These are phyloP conservation scores for Atherix ibis DNA, from an alignment of 2,888 invertebrate species.

Conservation along the genomic window DNA sequence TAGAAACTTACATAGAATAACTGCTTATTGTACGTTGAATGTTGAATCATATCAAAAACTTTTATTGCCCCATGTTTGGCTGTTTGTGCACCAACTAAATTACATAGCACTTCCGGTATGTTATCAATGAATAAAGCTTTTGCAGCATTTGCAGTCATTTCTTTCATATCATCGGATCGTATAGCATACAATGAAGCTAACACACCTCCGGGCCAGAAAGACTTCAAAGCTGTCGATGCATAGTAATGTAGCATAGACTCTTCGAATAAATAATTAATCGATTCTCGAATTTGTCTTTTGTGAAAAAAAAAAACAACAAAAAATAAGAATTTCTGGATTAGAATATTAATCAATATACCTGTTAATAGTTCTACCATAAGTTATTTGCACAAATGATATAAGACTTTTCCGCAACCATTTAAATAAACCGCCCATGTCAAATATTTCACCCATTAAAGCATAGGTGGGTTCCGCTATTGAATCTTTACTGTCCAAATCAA, in stretches of 20 bases:
- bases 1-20: conserved; percentile 81
- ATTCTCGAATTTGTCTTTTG: conserved; percentile 80
- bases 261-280: conserved; percentile 71
- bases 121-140: conserved; percentile 43
- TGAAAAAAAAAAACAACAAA: too few species aligned
- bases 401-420: conserved; percentile 74
- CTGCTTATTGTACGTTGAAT: conserved; percentile 75
- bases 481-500: conserved; percentile 52
- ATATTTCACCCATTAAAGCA: conserved; percentile 71
- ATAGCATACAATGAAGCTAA: conserved; percentile 36
- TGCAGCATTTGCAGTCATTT: conserved; percentile 53
- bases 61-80: conserved; percentile 71
- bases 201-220: conserved; percentile 82
- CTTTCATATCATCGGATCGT: conserved; percentile 46
- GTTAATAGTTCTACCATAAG: conserved; percentile 84
- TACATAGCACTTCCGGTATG: conserved; percentile 63
- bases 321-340: conserved; percentile 2
- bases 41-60: conserved; percentile 73
- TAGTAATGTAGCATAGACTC: conserved; percentile 86
- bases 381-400: conserved; percentile 81
- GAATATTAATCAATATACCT: too few species aligned
- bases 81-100: conserved; percentile 71
- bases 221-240: conserved; percentile 62
- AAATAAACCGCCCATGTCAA: conserved; percentile 78
- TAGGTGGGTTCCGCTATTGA: conserved; percentile 86